Evolutionary conservation across 2,888 invertebrate genomes (phyloP).

Genomic region (Drosophila siamana): DNA sequence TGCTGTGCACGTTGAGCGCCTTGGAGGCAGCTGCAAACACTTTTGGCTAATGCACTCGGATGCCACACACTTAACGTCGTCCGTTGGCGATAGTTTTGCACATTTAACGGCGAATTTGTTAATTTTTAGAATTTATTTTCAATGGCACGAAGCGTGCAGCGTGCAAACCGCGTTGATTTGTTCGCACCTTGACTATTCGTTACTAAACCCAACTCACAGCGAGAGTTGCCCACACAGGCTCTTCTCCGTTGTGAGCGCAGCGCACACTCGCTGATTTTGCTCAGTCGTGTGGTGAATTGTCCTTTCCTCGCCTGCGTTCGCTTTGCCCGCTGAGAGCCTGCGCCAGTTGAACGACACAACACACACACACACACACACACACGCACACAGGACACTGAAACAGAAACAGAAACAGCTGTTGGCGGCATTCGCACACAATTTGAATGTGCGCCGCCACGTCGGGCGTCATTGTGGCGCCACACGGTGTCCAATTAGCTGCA

Average conservation of each 20-base stretch:
- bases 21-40: not conserved
- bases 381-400: constrained; percentile 14
- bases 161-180: constrained; percentile 82
- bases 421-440: constrained; percentile 47
- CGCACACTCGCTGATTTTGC: constrained; percentile 65
- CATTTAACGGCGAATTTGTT: constrained; percentile 49
- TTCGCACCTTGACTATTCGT: constrained; percentile 80
- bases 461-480: not conserved
- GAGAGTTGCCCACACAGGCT: constrained; percentile 47
- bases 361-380: constrained; percentile 9
- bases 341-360: constrained; percentile 33
- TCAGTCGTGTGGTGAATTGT: constrained; percentile 57
- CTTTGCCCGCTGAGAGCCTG: constrained; percentile 50
- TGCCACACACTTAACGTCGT: constrained; percentile 15
- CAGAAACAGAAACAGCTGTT: constrained; percentile 56
- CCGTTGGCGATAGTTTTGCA: constrained; percentile 28
- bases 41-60: constrained; percentile 12
- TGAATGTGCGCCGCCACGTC: constrained; percentile 26
- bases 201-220: constrained; percentile 71
- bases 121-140: constrained; percentile 72
- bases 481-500: not conserved
- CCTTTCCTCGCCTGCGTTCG: not conserved
- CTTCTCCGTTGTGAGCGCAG: constrained; percentile 32
- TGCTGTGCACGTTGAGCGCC: constrained; percentile 48
- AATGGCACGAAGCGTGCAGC: constrained; percentile 65